Evolutionary conservation across 2,113 vertebrate species (phyloP).

Genomic region (Albula glossodonta): DNA sequence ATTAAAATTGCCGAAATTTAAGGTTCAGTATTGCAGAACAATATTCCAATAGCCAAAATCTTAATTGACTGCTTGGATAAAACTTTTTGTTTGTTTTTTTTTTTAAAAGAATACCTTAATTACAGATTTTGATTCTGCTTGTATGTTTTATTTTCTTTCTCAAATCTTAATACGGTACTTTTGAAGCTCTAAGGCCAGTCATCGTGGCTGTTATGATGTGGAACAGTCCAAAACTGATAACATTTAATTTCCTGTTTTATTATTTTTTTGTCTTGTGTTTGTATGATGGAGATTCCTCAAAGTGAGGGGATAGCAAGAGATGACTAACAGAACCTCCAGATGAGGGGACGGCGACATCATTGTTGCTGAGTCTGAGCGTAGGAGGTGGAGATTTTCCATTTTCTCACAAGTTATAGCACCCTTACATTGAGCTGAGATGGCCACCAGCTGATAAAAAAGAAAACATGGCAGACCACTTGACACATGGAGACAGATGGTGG

Average conservation of each 20-base stretch:
- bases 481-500: background rate
- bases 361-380: background rate
- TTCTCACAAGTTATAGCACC: constrained; percentile 2
- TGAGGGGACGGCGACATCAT: background rate
- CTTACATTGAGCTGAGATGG: background rate
- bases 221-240: background rate
- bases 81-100: too few species aligned
- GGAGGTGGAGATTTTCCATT: background rate
- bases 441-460: constrained; percentile 1
- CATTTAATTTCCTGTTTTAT: background rate
- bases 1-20: background rate
- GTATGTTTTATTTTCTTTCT: too few species aligned
- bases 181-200: background rate
- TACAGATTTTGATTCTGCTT: too few species aligned
- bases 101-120: background rate
- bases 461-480: constrained; percentile 4
- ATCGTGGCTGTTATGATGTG: background rate
- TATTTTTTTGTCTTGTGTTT: background rate
- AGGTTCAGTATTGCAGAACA: too few species aligned
- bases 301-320: background rate
- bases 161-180: too few species aligned
- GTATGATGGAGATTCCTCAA: background rate
- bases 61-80: too few species aligned
- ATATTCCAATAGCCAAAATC: too few species aligned
- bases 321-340: background rate